Evolutionary conservation across 30 jellyfish, hydroid and myxozoan species (phyloP), one percentile per base, ranked within the genome.

Genomic region (Aurelia coerulea): DNA sequence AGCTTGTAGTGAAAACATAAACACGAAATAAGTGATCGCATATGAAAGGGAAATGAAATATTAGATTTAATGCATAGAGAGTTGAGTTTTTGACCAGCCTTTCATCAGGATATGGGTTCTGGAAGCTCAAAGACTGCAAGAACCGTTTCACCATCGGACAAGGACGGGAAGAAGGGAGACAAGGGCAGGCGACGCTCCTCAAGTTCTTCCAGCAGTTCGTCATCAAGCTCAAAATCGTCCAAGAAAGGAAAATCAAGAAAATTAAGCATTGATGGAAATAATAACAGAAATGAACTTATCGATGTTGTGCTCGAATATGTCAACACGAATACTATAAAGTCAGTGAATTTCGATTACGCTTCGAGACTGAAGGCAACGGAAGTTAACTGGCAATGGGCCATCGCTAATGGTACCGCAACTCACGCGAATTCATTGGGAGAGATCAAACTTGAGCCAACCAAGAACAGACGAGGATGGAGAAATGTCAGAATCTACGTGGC

Each of bases 371-470:
- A 78, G 19, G 96, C 96, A 1, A 78, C 96, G 12, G 96, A 76
- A 41, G 80, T 88, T 41, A 76, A 88, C 77, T 79, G 85, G 83
- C 96, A 88, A 78, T 88, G 96, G 96, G 96, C 96, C 9, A 88
- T 88, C 18, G 87, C 82, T 1, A 88, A 88, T 65, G 96, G 91
- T 2, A 88, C 96, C 0, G 39, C 82, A 15, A 52, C 80, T 2
- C 72, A 78, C 73, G 62, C 86, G 7, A 74, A 76, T 17, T 17
- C 68, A n/a, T 64, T 68, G 68, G 35, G 33, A 23, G 76, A 86
- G 60, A 70, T 81, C 10, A 54, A 23, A 46, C 67, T 88, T 39
- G 33, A 78, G 70, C 96, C 96, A 50, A 79, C 88, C 15, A 79
- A 51, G 18, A 52, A 73, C 41, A 62, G 96, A 4, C 74, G 90